These are phyloP conservation scores for Drosophila murphyi DNA, from an alignment of 1,140 invertebrate species.

Conservation along the genomic window DNA sequence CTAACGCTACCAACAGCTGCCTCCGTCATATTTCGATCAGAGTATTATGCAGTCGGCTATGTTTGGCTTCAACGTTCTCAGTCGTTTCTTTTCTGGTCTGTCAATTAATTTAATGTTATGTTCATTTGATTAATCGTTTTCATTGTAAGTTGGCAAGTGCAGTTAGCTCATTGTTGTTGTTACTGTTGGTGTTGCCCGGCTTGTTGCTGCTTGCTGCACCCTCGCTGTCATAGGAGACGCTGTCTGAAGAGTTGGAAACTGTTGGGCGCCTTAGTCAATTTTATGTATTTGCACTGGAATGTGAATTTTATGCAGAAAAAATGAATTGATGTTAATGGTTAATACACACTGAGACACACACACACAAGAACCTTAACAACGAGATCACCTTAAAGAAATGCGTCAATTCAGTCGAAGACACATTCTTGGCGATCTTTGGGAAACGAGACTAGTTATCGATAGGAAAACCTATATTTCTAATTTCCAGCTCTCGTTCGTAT, in stretches of 20 bases:
- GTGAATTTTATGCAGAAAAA: conserved; percentile 59
- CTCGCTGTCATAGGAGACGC: conserved; percentile 13
- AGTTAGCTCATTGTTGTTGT: background rate
- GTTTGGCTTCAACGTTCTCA: too few relatives aligned
- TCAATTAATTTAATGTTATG: conserved; percentile 36
- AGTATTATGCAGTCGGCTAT: too few relatives aligned
- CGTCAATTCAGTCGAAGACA: too few relatives aligned
- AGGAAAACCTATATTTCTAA: too few relatives aligned
- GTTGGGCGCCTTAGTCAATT: conserved; percentile 26
- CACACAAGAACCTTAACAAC: background rate
- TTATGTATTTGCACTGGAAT: conserved; percentile 42
- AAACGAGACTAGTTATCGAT: too few relatives aligned
- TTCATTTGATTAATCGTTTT: conserved; percentile 35
- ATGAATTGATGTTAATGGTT: conserved; percentile 49
- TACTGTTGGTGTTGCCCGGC: background rate
- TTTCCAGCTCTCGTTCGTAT: too few relatives aligned
- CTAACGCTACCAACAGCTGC: too few relatives aligned
- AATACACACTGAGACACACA: conserved; percentile 14
- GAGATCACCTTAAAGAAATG: too few relatives aligned
- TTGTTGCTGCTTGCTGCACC: conserved; percentile 22
- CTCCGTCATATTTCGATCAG: too few relatives aligned
- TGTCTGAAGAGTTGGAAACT: conserved; percentile 8
- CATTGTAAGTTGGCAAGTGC: conserved; percentile 18
- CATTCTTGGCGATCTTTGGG: too few relatives aligned
- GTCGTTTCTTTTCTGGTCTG: conserved; percentile 9